Percentiles rank a stretch among this genome's conserved stretches.
These are phyloP conservation scores for Euura saliciscinereae DNA, from an alignment of 1,140 invertebrate species.

Conservation along the genomic window DNA sequence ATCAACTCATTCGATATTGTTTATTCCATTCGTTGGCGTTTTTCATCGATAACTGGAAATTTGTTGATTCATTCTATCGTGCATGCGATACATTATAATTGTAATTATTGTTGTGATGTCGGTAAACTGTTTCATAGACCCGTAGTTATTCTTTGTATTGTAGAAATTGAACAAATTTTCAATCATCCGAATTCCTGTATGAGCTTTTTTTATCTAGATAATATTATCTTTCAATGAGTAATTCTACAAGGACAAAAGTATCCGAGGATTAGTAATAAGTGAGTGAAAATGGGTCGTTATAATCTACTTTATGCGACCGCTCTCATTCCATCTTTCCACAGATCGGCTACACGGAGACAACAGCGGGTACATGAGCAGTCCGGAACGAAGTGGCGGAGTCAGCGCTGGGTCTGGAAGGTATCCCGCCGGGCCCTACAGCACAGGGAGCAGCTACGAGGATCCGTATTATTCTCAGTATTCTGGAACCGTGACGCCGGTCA, in stretches of 20 bases:
- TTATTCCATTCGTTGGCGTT: background rate
- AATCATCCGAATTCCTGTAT: background rate
- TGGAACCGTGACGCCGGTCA: constrained; percentile 82
- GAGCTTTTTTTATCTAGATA: background rate
- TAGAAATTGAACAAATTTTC: background rate
- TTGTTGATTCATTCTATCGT: background rate
- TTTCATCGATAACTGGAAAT: too few relatives aligned
- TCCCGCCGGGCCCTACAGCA: constrained; percentile 56
- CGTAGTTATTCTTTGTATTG: background rate
- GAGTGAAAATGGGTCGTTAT: background rate
- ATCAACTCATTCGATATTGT: background rate
- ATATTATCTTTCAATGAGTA: background rate
- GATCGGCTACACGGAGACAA: constrained; percentile 67
- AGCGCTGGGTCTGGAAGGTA: constrained; percentile 50
- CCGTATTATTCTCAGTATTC: constrained; percentile 86
- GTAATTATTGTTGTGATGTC: background rate
- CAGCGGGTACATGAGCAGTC: constrained; percentile 84
- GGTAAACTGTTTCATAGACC: background rate
- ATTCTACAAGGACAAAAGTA: background rate
- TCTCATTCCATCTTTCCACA: constrained; percentile 30
- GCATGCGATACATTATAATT: background rate
- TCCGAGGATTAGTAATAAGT: background rate
- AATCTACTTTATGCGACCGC: constrained; percentile 11
- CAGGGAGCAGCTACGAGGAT: constrained; percentile 76
- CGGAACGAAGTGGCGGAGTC: constrained; percentile 69